Evolutionary conservation across 2,797 vertebrate species (phyloP).

Genomic region (Halcyon badia): DNA sequence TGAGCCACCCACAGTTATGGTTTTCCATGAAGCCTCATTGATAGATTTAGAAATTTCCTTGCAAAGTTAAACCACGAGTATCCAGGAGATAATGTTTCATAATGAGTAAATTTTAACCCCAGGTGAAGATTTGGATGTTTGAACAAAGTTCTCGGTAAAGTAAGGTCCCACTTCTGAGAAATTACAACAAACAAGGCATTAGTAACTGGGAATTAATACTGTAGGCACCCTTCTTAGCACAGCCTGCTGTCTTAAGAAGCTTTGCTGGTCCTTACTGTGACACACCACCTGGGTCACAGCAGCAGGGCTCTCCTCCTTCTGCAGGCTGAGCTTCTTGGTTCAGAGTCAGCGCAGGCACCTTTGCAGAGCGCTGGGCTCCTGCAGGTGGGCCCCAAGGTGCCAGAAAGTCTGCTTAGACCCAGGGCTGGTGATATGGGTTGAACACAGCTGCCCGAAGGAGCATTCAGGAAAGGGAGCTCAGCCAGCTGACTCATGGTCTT

Average conservation of each 20-base stretch:
- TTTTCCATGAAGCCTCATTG: background rate
- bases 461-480: background rate
- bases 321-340: background rate
- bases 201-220: background rate
- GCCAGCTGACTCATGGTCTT: slow-evolving; percentile 16
- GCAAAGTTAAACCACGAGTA: background rate
- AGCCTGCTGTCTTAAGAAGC: background rate
- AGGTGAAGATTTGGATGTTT: background rate
- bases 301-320: background rate
- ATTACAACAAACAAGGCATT: background rate
- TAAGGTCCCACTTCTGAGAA: background rate
- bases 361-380: background rate
- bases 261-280: background rate
- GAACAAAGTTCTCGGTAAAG: background rate
- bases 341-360: background rate
- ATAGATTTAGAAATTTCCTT: background rate
- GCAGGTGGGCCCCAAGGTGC: background rate
- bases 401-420: background rate
- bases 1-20: background rate
- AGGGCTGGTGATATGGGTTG: background rate
- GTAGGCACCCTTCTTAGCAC: background rate
- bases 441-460: background rate
- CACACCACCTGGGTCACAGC: background rate
- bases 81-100: background rate
- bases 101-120: background rate